phyloP scores from a whole-genome alignment of 2,797 vertebrate genomes.

The Uromys caudimaculatus region DNA sequence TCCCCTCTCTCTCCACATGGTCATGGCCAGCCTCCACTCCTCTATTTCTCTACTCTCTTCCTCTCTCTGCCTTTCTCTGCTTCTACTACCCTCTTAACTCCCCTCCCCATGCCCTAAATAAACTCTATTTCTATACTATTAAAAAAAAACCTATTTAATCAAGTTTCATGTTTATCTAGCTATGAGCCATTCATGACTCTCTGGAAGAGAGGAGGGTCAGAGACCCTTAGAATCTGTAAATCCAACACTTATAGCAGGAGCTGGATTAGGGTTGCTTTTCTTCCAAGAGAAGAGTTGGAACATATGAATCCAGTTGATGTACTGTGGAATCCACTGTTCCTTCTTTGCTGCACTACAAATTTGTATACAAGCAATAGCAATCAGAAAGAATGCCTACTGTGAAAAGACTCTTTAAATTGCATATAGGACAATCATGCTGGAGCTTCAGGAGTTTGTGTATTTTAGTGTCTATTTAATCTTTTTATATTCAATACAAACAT shows the following conservation, averaged over 20 bases:
- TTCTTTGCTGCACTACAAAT: not conserved
- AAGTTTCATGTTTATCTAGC: not conserved
- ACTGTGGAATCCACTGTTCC: not conserved
- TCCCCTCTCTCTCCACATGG: no score
- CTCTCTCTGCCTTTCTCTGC: no score
- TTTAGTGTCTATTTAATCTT: not conserved
- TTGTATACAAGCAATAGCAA: not conserved
- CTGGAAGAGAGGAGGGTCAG: not conserved
- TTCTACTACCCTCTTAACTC: no score
- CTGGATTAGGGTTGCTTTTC: not conserved
- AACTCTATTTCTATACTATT: no score
- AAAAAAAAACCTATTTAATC: no score
- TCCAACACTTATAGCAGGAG: rapidly evolving
- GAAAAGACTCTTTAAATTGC: no score
- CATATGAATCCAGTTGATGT: not conserved
- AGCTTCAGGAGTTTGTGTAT: not conserved
- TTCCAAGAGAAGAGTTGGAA: not conserved
- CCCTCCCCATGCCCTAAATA: no score
- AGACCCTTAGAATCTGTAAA: no score
- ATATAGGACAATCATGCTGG: not conserved
- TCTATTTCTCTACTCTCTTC: no score
- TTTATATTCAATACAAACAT: not conserved
- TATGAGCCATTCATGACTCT: no score
- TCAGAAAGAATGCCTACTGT: not conserved
- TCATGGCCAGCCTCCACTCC: no score